Conservation (phyloP, 2,113 vertebrate genomes). For the Callionymus lyra region DNA sequence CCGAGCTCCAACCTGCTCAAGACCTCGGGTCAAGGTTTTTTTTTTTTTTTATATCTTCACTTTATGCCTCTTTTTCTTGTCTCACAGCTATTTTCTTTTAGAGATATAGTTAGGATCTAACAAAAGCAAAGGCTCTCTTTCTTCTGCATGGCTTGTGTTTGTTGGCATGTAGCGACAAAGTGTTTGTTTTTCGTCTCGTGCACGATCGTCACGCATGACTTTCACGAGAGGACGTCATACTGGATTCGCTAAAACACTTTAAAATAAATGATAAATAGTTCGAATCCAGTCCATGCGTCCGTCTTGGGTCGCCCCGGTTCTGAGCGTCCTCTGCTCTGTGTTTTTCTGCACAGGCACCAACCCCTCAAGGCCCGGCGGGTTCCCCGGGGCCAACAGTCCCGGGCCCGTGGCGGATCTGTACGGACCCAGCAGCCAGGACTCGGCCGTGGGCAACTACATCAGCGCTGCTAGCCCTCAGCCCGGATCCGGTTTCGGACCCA, state of each 20-base stretch:
- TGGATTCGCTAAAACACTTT: slow-evolving; percentile 43
- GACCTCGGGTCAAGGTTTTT: slow-evolving; percentile 46
- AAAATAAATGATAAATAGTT: too few relatives aligned
- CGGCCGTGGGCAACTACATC: slow-evolving; percentile 98
- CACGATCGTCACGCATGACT: slow-evolving; percentile 56
- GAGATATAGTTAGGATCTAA: too few relatives aligned
- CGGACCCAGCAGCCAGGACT: slow-evolving; percentile 93
- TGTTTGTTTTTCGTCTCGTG: slow-evolving; percentile 55
- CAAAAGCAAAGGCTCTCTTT: slow-evolving; percentile 33
- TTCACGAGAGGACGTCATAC: slow-evolving; percentile 53
- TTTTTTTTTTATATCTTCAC: slow-evolving; percentile 52
- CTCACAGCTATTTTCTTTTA: slow-evolving; percentile 30
- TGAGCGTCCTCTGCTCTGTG: slow-evolving; percentile 63
- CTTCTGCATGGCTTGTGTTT: slow-evolving; percentile 40
- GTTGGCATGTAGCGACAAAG: slow-evolving; percentile 32
- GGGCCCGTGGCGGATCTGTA: slow-evolving; percentile 94
- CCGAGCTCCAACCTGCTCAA: slow-evolving; percentile 35
- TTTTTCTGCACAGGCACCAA: slow-evolving; percentile 86
- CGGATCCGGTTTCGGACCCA: slow-evolving; percentile 90
- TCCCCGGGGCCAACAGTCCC: slow-evolving; percentile 94
- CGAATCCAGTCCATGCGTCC: too few relatives aligned
- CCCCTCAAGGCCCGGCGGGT: slow-evolving; percentile 89
- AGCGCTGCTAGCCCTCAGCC: slow-evolving; percentile 96
- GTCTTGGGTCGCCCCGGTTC: slow-evolving; percentile 13
- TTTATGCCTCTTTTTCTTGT: slow-evolving; percentile 32